Evolutionary conservation across 2,113 vertebrate species (phyloP).

Genomic region (Pimephales promelas): DNA sequence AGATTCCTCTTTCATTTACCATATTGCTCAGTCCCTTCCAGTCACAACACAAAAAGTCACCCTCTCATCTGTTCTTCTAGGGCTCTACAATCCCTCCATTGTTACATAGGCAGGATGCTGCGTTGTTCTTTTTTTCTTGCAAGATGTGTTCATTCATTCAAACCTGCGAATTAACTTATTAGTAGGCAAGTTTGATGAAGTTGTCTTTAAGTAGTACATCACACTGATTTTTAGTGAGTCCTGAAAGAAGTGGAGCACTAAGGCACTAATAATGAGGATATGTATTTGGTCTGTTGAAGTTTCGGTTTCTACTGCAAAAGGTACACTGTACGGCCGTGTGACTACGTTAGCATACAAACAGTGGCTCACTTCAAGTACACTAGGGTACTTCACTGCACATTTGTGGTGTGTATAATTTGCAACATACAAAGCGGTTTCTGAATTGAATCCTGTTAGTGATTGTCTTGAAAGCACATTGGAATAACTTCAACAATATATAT

Average conservation of each 20-base stretch:
- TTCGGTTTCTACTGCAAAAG: neutral
- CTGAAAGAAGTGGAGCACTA: conserved; percentile 24
- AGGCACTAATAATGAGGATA: conserved; percentile 39
- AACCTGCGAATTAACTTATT: neutral
- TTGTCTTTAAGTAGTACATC: conserved; percentile 15
- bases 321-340: conserved; percentile 18
- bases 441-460: conserved; percentile 41
- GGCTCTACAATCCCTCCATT: neutral
- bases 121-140: neutral
- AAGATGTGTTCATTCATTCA: neutral
- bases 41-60: neutral
- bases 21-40: neutral
- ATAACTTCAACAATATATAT: conserved; percentile 28
- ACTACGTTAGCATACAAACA: neutral
- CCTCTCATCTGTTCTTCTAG: conserved; percentile 5
- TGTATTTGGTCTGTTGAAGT: conserved; percentile 45
- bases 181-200: neutral
- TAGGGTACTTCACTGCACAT: neutral
- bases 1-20: conserved; percentile 11
- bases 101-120: neutral
- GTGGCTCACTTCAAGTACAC: neutral
- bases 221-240: neutral
- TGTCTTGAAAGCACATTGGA: conserved; percentile 44
- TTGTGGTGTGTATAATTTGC: conserved; percentile 11
- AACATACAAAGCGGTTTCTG: conserved; percentile 24